These are phyloP conservation scores for Austrofundulus limnaeus DNA, from an alignment of 2,113 vertebrate genomes.

Conservation along the genomic window DNA sequence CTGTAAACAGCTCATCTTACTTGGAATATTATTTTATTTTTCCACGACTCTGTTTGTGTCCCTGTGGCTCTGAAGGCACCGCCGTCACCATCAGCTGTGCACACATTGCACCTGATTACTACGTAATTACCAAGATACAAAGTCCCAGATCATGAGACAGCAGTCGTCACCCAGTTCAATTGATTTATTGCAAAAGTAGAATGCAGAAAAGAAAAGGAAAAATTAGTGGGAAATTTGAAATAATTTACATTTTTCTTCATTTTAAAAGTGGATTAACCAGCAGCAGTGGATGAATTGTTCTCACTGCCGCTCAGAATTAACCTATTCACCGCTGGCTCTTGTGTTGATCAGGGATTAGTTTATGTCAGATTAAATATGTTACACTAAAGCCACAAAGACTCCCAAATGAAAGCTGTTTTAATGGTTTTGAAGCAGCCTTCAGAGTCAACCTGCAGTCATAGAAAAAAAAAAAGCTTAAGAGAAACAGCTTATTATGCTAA, in stretches of 20 bases:
- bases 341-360: conserved; percentile 1
- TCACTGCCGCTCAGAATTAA: neutral
- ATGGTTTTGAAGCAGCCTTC: neutral
- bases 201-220: neutral
- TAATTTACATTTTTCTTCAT: too few relatives aligned
- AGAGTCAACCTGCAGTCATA: conserved; percentile 6
- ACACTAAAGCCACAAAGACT: conserved; percentile 28
- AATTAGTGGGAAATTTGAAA: neutral
- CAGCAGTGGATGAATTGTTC: neutral
- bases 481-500: conserved; percentile 60
- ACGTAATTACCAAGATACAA: conserved; percentile 53
- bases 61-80: conserved; percentile 34
- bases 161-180: conserved; percentile 11
- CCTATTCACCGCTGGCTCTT: conserved; percentile 10
- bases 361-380: conserved; percentile 20
- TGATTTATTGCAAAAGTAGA: neutral
- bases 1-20: conserved; percentile 40
- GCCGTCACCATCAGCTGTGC: conserved; percentile 40
- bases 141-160: conserved; percentile 24
- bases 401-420: conserved; percentile 9
- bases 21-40: conserved; percentile 39
- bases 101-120: conserved; percentile 48
- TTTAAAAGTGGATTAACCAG: neutral
- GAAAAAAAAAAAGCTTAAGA: conserved; percentile 19
- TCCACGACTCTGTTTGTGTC: conserved; percentile 55